Percentiles rank a stretch among this genome's conserved stretches.
These are phyloP conservation scores for Erythrocebus patas DNA, from an alignment of 2,113 vertebrate genomes.

Conservation along the genomic window DNA sequence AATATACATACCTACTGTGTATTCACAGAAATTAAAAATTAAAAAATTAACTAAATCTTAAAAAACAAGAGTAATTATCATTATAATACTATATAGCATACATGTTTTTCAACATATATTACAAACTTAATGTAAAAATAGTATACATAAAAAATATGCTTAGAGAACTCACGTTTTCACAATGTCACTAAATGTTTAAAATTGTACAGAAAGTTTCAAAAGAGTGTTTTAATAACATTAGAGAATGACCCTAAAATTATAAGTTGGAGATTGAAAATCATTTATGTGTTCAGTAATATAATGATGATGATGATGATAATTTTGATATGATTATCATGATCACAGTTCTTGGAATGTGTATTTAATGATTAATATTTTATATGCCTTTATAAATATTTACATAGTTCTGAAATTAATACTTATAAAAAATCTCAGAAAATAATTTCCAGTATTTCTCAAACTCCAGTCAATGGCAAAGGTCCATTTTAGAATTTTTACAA, in stretches of 20 bases:
- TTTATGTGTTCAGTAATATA: background rate
- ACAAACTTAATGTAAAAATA: background rate
- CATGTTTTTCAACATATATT: background rate
- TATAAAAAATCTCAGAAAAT: background rate
- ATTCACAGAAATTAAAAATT: background rate
- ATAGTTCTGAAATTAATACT: background rate
- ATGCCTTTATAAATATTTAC: background rate
- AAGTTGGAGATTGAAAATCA: background rate
- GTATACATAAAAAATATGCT: background rate
- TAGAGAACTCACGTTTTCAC: background rate
- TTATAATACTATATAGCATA: background rate
- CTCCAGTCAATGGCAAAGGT: background rate
- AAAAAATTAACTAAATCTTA: background rate
- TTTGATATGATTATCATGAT: background rate
- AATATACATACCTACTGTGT: too few species aligned
- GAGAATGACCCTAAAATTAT: background rate
- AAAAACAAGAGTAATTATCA: background rate
- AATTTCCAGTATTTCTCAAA: background rate
- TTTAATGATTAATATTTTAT: background rate
- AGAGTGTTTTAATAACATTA: background rate
- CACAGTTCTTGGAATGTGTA: background rate
- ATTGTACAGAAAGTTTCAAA: background rate
- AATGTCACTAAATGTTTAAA: background rate
- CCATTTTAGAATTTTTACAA: background rate
- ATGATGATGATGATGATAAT: background rate